Evolutionary conservation across 2,888 invertebrate species (phyloP).

Genomic region (Apotomis capreana): DNA sequence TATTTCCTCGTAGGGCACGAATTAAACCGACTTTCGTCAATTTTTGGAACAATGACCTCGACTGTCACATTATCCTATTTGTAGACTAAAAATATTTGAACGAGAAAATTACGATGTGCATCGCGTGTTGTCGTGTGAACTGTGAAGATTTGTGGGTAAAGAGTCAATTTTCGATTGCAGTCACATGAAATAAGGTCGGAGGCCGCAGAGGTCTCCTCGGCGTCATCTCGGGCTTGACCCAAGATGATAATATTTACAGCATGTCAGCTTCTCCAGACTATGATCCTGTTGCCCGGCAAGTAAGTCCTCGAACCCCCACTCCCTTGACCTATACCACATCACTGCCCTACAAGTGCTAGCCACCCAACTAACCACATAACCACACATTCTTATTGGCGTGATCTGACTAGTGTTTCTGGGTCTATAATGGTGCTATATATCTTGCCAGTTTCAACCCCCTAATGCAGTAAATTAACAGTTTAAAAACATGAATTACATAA

Average conservation of each 20-base stretch:
- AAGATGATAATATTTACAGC: conserved; percentile 82
- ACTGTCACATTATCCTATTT: conserved; percentile 72
- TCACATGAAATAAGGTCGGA: conserved; percentile 78
- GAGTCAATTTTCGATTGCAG: conserved; percentile 79
- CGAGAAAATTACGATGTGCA: conserved; percentile 71
- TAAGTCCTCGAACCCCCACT: conserved; percentile 61
- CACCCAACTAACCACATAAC: conserved; percentile 17
- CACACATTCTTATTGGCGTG: conserved; percentile 30
- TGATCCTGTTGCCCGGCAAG: conserved; percentile 81
- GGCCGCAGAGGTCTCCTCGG: conserved; percentile 76
- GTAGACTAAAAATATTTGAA: conserved; percentile 79
- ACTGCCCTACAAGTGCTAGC: conserved; percentile 16
- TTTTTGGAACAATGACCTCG: conserved; percentile 80
- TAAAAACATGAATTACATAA: conserved; percentile 37
- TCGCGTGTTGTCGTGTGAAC: conserved; percentile 60
- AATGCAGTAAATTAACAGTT: conserved; percentile 18
- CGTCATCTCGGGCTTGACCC: conserved; percentile 81
- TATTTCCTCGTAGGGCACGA: conserved; percentile 70
- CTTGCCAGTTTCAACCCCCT: conserved; percentile 10
- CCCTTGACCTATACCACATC: conserved; percentile 30
- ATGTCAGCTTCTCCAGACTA: conserved; percentile 82
- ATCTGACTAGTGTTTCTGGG: conserved; percentile 1
- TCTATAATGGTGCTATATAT: conserved; percentile 15
- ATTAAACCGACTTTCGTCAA: conserved; percentile 68
- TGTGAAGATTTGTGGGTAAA: conserved; percentile 72